Evolutionary conservation across 1,140 invertebrate species (phyloP), one percentile per base, ranked within the genome.

Genomic region (Anadara kagoshimensis): DNA sequence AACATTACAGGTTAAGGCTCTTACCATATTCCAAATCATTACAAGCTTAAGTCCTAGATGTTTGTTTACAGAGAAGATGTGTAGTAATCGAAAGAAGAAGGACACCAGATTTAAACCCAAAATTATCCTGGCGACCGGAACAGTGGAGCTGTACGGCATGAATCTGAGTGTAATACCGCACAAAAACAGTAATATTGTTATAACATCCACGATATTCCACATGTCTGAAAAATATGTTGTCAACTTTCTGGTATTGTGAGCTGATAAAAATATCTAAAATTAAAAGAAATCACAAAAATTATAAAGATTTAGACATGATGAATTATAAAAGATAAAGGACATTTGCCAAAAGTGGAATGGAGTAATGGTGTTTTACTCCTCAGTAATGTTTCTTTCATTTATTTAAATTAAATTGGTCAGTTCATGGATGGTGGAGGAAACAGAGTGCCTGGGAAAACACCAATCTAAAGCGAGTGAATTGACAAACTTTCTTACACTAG

Each of bases 131-230:
- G 49, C 49, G 4, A 22, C 49, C 49, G 2, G 16, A 18, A 51
- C 49, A 2, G 49, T 51, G 2, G 16, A 16, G 49, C 20, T 22
- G 20, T 51, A 51, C 4, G 49, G 49, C 20, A 51, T 4, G 49
- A 51, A 51, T 22, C 49, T 2, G 16, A 51, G 49, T 51, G 10
- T 51, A 4, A 51, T 22, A 22, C 16, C 49, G 10, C 49, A 51
- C 20, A 51, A 18, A 51, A 51, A 51, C 10, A 51, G 10, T 18
- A 51, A 16, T 51, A 22, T 16, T 18, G 20, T 51, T 51, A 51
- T 36, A 54, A 85, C 66, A 76, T 89, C 87, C 16, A 88, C 62
- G n/a, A 83, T 78, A 65, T 89, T 88, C 85, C 87, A 87, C 2
- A 74, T 66, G 57, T 88, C 84, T 8, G 70, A 71, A 43, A 88